phyloP scores from a whole-genome alignment of 2,797 vertebrate species.

The Cichlasoma orientale region DNA sequence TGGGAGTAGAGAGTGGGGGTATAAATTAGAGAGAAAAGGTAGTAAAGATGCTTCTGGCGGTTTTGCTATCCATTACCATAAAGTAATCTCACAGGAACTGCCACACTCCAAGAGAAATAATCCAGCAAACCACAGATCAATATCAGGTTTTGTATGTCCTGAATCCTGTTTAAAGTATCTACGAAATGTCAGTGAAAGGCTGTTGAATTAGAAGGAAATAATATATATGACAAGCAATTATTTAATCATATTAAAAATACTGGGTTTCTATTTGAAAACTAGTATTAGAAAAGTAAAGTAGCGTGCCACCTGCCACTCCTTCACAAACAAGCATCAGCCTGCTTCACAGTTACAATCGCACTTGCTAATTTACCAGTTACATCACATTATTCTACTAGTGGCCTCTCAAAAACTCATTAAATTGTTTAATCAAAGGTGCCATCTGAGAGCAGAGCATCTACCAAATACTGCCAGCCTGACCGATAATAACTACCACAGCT shows the following conservation, averaged over 20 bases:
- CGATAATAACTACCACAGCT: not conserved
- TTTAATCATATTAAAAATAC: not conserved
- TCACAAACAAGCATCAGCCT: not conserved
- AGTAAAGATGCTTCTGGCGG: slow-evolving; percentile 45
- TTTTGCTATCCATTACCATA: slow-evolving; percentile 56
- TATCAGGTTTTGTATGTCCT: slow-evolving; percentile 49
- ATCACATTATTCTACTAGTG: not conserved
- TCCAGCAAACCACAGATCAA: slow-evolving; percentile 56
- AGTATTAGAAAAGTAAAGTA: not conserved
- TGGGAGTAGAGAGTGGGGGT: not conserved
- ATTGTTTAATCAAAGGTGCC: not conserved
- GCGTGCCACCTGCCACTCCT: not conserved
- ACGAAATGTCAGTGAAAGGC: slow-evolving; percentile 30
- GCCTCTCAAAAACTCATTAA: not conserved
- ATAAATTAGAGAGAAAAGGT: slow-evolving; percentile 18
- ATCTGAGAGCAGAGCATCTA: not conserved
- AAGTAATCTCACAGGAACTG: slow-evolving; percentile 58
- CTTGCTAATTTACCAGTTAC: not conserved
- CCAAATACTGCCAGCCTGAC: not conserved
- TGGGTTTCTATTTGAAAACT: not conserved
- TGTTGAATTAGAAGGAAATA: slow-evolving; percentile 20
- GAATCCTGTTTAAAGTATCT: slow-evolving; percentile 27
- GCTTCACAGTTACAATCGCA: not conserved
- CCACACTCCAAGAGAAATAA: slow-evolving; percentile 48
- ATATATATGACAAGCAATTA: not conserved